A percentile compares a stretch with the other conserved stretches of the same genome.
Evolutionary conservation across 2,888 invertebrate species (phyloP).

Genomic region (Agapostemon virescens): DNA sequence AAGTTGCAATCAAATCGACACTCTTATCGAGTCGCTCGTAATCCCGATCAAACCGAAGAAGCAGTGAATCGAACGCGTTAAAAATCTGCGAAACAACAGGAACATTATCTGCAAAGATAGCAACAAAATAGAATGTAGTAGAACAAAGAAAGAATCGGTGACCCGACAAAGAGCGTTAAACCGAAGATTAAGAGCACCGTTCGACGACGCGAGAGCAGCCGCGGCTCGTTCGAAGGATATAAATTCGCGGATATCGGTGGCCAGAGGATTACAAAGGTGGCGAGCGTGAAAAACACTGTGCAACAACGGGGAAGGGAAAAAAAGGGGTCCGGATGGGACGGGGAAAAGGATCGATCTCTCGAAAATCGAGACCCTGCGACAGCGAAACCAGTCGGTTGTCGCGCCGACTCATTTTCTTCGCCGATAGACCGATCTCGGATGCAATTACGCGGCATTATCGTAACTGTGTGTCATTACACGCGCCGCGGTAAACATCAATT

Average conservation of each 20-base stretch:
- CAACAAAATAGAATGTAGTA: background rate
- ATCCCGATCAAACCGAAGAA: background rate
- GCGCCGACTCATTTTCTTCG: conserved; percentile 1
- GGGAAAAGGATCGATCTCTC: background rate
- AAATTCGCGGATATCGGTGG: background rate
- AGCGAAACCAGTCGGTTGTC: background rate
- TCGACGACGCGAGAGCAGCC: background rate
- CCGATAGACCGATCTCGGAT: background rate
- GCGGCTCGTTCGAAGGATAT: background rate
- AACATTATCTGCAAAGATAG: background rate
- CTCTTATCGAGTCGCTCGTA: background rate
- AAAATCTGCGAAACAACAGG: background rate
- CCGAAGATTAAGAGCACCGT: background rate
- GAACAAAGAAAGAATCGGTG: background rate
- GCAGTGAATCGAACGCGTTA: background rate
- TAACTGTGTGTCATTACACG: conserved; percentile 20
- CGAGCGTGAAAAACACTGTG: background rate
- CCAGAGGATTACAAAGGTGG: background rate
- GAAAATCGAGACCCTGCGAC: background rate
- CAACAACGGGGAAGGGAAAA: too few species aligned
- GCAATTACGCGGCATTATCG: conserved; percentile 24
- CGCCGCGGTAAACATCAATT: conserved; percentile 19
- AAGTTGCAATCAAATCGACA: background rate
- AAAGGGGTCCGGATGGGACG: background rate
- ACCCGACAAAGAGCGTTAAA: background rate